Evolutionary conservation across 2,797 vertebrate genomes (phyloP).

Genomic region (Melanogrammus aeglefinus): DNA sequence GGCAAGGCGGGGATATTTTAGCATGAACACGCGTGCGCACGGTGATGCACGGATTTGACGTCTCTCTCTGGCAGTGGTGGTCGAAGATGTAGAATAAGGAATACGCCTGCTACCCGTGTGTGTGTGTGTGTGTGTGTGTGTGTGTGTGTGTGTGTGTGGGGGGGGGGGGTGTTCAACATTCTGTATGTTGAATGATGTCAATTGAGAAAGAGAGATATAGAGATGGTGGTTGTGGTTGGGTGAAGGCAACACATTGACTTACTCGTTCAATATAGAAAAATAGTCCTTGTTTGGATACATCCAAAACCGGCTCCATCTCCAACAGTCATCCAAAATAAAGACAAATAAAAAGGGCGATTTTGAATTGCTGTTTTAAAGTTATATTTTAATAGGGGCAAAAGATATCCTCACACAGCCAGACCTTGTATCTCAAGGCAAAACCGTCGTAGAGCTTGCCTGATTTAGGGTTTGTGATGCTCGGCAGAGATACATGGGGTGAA

Average conservation of each 20-base stretch:
- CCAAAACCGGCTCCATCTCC: not conserved
- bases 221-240: not conserved
- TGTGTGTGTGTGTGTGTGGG: not conserved
- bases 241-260: not conserved
- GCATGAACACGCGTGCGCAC: not conserved
- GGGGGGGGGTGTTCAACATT: not conserved
- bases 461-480: no score
- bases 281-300: not conserved
- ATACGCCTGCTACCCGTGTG: not conserved
- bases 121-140: slow-evolving; percentile 1
- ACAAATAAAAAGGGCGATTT: not conserved
- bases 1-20: not conserved
- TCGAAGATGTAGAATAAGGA: not conserved
- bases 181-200: not conserved
- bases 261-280: not conserved
- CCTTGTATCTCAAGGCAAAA: no score
- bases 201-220: not conserved
- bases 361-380: not conserved
- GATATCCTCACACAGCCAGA: not conserved
- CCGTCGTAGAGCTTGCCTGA: no score
- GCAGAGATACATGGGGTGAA: no score
- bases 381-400: not conserved
- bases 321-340: not conserved
- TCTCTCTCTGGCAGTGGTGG: slow-evolving; percentile 5
- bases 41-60: not conserved